Percentiles rank a stretch among this genome's conserved stretches.
Conservation (phyloP, 2,888 invertebrate species). For the Dastarcus helophoroides region DNA sequence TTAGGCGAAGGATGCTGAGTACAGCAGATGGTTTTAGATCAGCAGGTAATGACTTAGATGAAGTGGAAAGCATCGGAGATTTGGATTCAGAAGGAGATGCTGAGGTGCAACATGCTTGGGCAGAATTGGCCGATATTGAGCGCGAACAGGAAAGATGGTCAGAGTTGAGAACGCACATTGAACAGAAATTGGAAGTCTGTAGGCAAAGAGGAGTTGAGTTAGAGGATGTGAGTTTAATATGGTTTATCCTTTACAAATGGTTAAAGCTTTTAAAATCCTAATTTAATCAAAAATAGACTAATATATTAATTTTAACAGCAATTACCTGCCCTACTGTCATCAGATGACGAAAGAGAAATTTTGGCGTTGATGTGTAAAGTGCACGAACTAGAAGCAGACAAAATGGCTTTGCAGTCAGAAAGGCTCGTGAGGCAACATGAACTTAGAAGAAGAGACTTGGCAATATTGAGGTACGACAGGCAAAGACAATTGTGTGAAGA, state of each 20-base stretch:
- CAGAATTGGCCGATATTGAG: constrained; percentile 71
- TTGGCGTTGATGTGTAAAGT: constrained; percentile 79
- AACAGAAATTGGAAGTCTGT: constrained; percentile 70
- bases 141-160: constrained; percentile 76
- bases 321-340: constrained; percentile 71
- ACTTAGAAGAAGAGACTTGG: constrained; percentile 69
- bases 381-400: constrained; percentile 89
- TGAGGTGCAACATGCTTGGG: constrained; percentile 71
- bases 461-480: constrained; percentile 70
- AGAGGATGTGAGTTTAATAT: constrained; percentile 75
- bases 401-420: constrained; percentile 82
- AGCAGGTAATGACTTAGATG: constrained; percentile 28
- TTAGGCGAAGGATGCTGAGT: constrained; percentile 22
- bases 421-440: constrained; percentile 78
- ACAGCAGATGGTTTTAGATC: constrained; percentile 31
- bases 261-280: constrained; percentile 1
- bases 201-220: constrained; percentile 65
- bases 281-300: background rate
- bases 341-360: constrained; percentile 84
- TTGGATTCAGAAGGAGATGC: constrained; percentile 46
- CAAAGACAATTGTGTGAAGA: constrained; percentile 82
- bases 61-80: constrained; percentile 25
- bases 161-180: constrained; percentile 61
- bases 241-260: too few relatives aligned
- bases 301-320: constrained; percentile 43